Conservation (phyloP, 2,888 invertebrate species). For the Esperia sulphurella region DNA sequence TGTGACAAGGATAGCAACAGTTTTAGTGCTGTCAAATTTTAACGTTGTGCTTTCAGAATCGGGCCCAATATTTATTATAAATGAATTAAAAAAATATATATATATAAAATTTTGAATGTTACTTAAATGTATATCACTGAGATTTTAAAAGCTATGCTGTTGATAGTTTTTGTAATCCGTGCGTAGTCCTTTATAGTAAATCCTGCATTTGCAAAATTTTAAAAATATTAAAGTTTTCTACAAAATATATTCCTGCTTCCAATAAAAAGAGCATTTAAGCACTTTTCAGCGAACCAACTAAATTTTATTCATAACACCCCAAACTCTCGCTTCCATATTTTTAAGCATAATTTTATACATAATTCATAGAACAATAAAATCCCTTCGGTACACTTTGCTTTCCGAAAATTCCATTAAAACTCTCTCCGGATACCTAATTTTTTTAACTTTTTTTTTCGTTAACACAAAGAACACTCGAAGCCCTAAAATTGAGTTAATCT, state of each 20-base stretch:
- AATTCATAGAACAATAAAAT: conserved; percentile 29
- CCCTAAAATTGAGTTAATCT: conserved; percentile 59
- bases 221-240: background rate
- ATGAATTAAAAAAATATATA: too few relatives aligned
- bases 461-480: conserved; percentile 42
- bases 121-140: too few relatives aligned
- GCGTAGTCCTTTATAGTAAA: too few relatives aligned
- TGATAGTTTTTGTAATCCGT: too few relatives aligned
- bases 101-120: too few relatives aligned
- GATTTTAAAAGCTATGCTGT: too few relatives aligned
- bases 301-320: conserved; percentile 19
- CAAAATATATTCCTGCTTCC: background rate
- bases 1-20: too few relatives aligned
- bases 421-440: conserved; percentile 29
- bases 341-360: conserved; percentile 24
- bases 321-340: conserved; percentile 10
- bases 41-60: too few relatives aligned
- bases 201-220: background rate
- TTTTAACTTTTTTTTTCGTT: conserved; percentile 26
- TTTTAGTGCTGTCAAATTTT: too few relatives aligned
- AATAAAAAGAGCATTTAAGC: conserved; percentile 12
- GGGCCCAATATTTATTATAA: too few relatives aligned
- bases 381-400: conserved; percentile 26
- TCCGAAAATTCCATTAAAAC: conserved; percentile 48
- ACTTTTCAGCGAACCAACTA: conserved; percentile 12